Evolutionary conservation across 2,888 invertebrate genomes (phyloP), one percentile per base, ranked within the genome.

Genomic region (Prosapia bicincta): DNA sequence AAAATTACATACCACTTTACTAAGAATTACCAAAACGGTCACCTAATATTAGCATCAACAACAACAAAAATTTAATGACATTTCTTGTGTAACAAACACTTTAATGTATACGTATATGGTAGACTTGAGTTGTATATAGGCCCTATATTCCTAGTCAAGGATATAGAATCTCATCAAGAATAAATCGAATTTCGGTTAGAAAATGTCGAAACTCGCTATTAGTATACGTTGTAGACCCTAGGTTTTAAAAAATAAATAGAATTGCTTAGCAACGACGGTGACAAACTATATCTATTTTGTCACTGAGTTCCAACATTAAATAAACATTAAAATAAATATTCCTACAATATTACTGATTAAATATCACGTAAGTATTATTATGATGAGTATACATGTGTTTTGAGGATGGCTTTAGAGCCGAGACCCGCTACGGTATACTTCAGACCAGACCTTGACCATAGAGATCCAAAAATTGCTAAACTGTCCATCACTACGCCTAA

Each of bases 81-180:
- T 67, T 67, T 30, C n/a, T 32, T 69, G 26, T 72, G 78, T 74
- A 77, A 77, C 78, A 78, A 79, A 80, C 79, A 79, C 78, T 77
- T 74, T 76, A 77, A 77, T 77, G 78, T 79, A 78, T 78, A 78
- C 80, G 80, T 80, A 80, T 80, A 80, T 79, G 70, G 77, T 76
- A 77, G 76, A 77, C 69, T 75, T 69, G 69, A 70, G 67, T 75
- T 30, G 26, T 66, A 30, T 38, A 10, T 38, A 38, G 38, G 70
- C 38, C 70, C 70, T 70, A 70, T 70, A 70, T 43, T 70, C 38
- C 70, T 70, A 70, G 25, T 24, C 23, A 32, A 43, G 70, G 38
- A 43, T 38, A 70, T 38, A 26, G 25, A 70, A 38, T 70, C 38
- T 38, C 25, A 30, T 38, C 15, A 20, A 24, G n/a, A 70, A 26